phyloP scores from a whole-genome alignment of 2,113 vertebrate genomes.

The Herpetotheres cachinnans region DNA sequence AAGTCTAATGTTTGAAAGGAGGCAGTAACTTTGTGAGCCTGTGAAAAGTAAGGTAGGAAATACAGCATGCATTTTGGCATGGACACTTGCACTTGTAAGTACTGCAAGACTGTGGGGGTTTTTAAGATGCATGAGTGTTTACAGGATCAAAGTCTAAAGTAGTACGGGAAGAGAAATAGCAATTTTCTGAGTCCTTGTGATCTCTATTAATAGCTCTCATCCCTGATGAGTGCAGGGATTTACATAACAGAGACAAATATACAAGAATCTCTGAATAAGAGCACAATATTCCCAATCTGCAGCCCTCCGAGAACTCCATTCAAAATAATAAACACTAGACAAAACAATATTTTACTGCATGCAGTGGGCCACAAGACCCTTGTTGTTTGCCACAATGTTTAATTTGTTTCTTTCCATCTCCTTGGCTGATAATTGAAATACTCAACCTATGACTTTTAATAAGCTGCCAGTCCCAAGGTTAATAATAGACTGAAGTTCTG shows the following conservation, averaged over 20 bases:
- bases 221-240: conserved; percentile 8
- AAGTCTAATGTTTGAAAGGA: neutral
- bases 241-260: conserved; percentile 29
- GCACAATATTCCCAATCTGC: neutral
- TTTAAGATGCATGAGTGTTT: neutral
- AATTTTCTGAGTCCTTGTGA: conserved; percentile 10
- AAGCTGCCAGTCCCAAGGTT: conserved; percentile 33
- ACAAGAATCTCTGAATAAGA: neutral
- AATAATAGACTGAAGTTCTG: conserved; percentile 28
- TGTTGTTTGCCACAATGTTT: neutral
- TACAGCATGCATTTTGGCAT: neutral
- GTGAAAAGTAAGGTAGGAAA: neutral
- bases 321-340: neutral
- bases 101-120: neutral
- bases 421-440: conserved; percentile 40
- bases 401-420: conserved; percentile 30
- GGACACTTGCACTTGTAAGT: neutral
- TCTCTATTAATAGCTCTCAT: conserved; percentile 27
- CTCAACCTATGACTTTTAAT: conserved; percentile 50
- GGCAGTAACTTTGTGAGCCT: neutral
- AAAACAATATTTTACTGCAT: neutral
- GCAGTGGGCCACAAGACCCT: neutral
- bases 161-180: neutral
- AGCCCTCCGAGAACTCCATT: neutral
- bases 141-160: conserved; percentile 3